Conservation (phyloP, 2,888 invertebrate species). For the Choristoneura rosaceana region DNA sequence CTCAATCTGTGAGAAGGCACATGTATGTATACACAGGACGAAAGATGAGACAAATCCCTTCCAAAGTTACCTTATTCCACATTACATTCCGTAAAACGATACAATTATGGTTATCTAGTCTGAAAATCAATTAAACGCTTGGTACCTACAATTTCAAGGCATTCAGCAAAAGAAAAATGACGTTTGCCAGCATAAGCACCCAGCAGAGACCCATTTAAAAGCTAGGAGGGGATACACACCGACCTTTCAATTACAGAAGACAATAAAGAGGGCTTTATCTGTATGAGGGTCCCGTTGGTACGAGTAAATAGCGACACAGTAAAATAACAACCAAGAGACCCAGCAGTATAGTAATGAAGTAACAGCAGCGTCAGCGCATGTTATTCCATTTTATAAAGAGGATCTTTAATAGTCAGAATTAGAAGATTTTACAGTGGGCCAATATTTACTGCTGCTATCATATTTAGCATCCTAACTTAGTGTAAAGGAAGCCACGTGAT, state of each 20-base stretch:
- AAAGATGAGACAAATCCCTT: background rate
- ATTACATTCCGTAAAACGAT: background rate
- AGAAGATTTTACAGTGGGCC: no score
- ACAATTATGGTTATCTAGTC: conserved; percentile 42
- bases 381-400: no score
- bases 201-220: conserved; percentile 74
- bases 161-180: conserved; percentile 61
- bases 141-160: conserved; percentile 56
- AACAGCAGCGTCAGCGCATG: no score
- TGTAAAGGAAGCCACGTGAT: no score
- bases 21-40: no score
- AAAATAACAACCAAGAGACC: background rate
- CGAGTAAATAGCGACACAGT: conserved; percentile 51
- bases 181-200: conserved; percentile 61
- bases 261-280: conserved; percentile 78
- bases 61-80: background rate
- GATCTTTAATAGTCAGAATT: no score
- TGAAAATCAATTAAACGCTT: conserved; percentile 46
- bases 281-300: conserved; percentile 53
- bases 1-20: no score
- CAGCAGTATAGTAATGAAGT: background rate
- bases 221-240: conserved; percentile 66
- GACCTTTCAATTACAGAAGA: conserved; percentile 81
- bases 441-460: no score
- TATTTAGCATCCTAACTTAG: no score